A percentile compares a stretch with the other conserved stretches of the same genome.
phyloP scores from a whole-genome alignment of 2,113 vertebrate genomes.

The Antechinus stuartii region DNA sequence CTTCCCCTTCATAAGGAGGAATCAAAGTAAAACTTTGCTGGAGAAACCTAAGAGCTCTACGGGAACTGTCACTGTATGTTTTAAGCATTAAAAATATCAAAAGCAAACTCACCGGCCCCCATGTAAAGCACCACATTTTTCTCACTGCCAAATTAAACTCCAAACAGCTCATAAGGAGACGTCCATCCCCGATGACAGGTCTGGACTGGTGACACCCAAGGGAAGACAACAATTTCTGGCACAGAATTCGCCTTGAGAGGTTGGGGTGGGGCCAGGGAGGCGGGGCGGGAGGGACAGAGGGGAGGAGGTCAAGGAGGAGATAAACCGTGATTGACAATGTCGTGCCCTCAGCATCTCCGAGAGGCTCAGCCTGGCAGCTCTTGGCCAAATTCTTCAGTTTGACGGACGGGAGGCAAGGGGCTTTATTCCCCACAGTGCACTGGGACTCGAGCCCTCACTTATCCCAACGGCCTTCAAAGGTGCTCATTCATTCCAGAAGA shows the following conservation, averaged over 20 bases:
- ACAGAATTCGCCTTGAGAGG: not conserved
- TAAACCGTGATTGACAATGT: not conserved
- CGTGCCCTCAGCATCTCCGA: not conserved
- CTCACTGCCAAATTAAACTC: not conserved
- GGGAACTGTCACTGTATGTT: not conserved
- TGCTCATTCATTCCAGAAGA: not conserved
- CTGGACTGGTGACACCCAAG: not conserved
- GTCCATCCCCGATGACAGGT: not conserved
- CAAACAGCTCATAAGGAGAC: accelerated
- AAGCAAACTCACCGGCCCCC: not conserved
- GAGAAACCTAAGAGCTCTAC: not conserved
- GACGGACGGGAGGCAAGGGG: not conserved
- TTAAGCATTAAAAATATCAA: not conserved
- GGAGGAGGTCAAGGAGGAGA: not conserved
- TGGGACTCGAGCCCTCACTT: not conserved
- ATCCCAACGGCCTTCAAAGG: not conserved
- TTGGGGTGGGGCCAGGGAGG: not conserved
- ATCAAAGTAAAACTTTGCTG: not conserved
- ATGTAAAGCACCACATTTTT: not conserved
- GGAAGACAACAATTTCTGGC: not conserved
- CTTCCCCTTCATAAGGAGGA: not conserved
- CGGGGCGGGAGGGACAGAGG: not conserved
- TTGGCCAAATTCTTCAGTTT: not conserved
- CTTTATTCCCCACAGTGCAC: not conserved
- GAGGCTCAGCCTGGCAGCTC: not conserved